phyloP scores from a whole-genome alignment of 2,888 invertebrate genomes.

The Mythimna loreyi region DNA sequence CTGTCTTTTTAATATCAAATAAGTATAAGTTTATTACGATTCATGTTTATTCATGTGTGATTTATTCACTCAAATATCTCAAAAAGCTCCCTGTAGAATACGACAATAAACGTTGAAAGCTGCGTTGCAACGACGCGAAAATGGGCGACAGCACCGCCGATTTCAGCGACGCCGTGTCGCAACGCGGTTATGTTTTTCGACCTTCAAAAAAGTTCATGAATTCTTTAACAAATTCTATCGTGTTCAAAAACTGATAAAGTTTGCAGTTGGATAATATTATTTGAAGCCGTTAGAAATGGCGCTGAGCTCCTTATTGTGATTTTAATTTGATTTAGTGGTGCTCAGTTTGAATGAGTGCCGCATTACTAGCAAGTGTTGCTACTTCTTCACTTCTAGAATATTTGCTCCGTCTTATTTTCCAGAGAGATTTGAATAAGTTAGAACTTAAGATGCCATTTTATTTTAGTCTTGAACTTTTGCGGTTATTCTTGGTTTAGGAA shows the following conservation, averaged over 20 bases:
- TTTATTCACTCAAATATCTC: too few relatives aligned
- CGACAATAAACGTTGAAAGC: too few relatives aligned
- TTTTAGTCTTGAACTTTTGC: neutral
- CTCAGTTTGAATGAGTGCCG: slow-evolving; percentile 50
- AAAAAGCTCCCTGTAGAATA: too few relatives aligned
- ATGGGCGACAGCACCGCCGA: too few relatives aligned
- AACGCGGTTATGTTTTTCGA: too few relatives aligned
- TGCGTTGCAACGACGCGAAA: too few relatives aligned
- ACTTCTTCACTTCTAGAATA: slow-evolving; percentile 50
- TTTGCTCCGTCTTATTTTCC: slow-evolving; percentile 44
- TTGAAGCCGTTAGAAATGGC: slow-evolving; percentile 38
- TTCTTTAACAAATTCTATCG: slow-evolving; percentile 5
- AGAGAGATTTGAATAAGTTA: slow-evolving; percentile 37
- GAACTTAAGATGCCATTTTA: slow-evolving; percentile 1
- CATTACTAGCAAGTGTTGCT: slow-evolving; percentile 59
- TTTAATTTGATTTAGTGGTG: slow-evolving; percentile 64
- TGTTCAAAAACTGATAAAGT: slow-evolving; percentile 38
- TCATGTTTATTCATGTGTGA: too few relatives aligned
- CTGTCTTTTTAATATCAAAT: too few relatives aligned
- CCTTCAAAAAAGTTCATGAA: too few relatives aligned
- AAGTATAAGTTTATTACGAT: too few relatives aligned
- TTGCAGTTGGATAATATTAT: slow-evolving; percentile 41
- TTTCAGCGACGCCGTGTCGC: too few relatives aligned
- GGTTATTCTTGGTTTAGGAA: neutral
- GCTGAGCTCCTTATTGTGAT: slow-evolving; percentile 58